Evolutionary conservation across 2,113 vertebrate genomes (phyloP), one percentile per base, ranked within the genome.

Genomic region (Cyphomyrus discorhynchus): DNA sequence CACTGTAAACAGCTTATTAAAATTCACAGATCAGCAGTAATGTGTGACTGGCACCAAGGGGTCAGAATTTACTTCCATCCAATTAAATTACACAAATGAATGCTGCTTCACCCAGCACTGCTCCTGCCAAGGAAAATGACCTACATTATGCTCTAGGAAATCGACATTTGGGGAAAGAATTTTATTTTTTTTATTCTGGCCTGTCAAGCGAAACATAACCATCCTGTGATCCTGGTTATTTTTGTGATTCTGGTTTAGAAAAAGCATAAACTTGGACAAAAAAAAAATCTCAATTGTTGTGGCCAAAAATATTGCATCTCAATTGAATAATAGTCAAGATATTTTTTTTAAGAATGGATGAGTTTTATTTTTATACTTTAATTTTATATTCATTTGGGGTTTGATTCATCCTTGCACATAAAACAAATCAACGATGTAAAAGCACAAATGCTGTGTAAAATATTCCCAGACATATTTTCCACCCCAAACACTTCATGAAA

Each of bases 11-110:
- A 94, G 93, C 94, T 95, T 93, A 96, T 96, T 96, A 95, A 96
- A 92, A 96, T 96, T 95, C 95, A 94, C 91, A 92, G 92, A 94
- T 93, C 93, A 90, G 91, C 91, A 94, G 92, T 93, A 92, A 94
- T 92, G 92, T 94, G 92, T 93, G 94, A 90, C 42, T 46, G 90
- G 90, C 88, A 91, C 92, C 94, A 93, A 94, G 94, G 89, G 92
- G 83, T 90, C 94, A 92, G 93, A 92, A 94, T 96, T 95, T 94
- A 93, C 93, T 95, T 95, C 92, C 92, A 95, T 92, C 92, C 93
- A 93, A 93, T 95, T 96, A 95, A 96, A 96, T 96, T 96, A 94
- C 92, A 93, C 91, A 95, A 96, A 96, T 96, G 95, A 96, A 92
- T 95, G 94, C 94, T 92, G 93, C 94, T 90, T 49, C 90, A 90